These are phyloP conservation scores for Mycetomoellerius zeteki DNA, from an alignment of 1,140 invertebrate species.

Conservation along the genomic window DNA sequence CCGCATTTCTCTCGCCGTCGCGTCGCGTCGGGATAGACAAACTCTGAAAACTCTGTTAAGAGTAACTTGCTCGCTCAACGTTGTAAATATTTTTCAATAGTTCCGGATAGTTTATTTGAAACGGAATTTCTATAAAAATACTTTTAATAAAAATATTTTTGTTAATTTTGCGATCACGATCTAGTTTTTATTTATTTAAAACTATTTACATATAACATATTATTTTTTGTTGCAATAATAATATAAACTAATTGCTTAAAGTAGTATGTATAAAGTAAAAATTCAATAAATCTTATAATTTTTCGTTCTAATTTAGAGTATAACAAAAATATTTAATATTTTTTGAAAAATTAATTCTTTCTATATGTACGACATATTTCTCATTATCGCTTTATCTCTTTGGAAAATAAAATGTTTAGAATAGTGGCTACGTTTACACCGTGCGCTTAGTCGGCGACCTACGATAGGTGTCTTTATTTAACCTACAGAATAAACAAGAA, in stretches of 20 bases:
- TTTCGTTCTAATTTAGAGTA: not conserved
- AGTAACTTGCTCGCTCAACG: constrained; percentile 13
- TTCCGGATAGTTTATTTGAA: constrained; percentile 22
- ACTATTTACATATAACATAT: not conserved
- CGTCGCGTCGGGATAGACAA: not conserved
- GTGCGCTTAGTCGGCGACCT: too few relatives aligned
- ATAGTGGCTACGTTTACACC: too few relatives aligned
- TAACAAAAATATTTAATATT: not conserved
- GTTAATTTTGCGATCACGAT: not conserved
- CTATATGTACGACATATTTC: too few relatives aligned
- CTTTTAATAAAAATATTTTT: constrained; percentile 38
- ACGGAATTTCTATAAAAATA: constrained; percentile 14
- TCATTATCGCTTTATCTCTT: too few relatives aligned
- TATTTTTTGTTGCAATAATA: not conserved
- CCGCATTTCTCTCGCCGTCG: constrained; percentile 11
- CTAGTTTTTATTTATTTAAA: not conserved
- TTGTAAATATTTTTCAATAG: constrained; percentile 53
- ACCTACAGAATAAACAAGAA: too few relatives aligned
- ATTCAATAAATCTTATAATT: not conserved
- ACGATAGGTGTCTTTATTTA: too few relatives aligned
- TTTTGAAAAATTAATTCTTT: not conserved
- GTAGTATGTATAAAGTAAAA: not conserved
- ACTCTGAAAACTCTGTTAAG: constrained; percentile 38
- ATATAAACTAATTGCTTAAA: constrained; percentile 1
- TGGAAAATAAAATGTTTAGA: too few relatives aligned